A percentile compares a stretch with the other conserved stretches of the same genome.
phyloP scores from a whole-genome alignment of 2,113 vertebrate species.

The Charina bottae region DNA sequence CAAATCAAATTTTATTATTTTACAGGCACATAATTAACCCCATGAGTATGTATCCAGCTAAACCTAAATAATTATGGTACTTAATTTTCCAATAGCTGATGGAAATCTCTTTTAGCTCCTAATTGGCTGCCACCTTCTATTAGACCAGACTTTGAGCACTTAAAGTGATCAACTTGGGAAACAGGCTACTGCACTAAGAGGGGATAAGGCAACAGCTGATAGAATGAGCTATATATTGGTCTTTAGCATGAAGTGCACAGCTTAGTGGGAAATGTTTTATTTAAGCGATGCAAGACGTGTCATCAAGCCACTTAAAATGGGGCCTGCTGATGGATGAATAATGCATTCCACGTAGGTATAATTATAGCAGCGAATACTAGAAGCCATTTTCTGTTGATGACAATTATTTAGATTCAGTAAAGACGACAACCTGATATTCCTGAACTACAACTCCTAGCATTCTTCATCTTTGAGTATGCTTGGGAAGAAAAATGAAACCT shows the following conservation, averaged over 20 bases:
- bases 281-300: neutral
- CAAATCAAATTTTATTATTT: conserved; percentile 9
- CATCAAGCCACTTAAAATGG: neutral
- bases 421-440: neutral
- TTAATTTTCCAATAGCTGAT: conserved; percentile 31
- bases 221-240: accelerated
- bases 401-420: neutral
- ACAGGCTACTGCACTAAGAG: accelerated
- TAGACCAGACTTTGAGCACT: neutral
- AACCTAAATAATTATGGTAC: conserved; percentile 26
- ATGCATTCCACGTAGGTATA: neutral
- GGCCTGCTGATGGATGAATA: neutral
- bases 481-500: neutral
- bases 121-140: conserved; percentile 25
- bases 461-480: neutral
- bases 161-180: neutral
- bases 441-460: neutral
- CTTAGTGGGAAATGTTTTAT: accelerated
- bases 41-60: conserved; percentile 30
- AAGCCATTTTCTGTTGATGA: neutral
- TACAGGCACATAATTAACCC: conserved; percentile 29
- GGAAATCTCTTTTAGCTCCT: conserved; percentile 30
- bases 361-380: neutral
- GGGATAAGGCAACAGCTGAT: neutral
- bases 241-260: accelerated